Conservation (phyloP, 2,797 vertebrate species). For the Pseudocheirus occidentalis region DNA sequence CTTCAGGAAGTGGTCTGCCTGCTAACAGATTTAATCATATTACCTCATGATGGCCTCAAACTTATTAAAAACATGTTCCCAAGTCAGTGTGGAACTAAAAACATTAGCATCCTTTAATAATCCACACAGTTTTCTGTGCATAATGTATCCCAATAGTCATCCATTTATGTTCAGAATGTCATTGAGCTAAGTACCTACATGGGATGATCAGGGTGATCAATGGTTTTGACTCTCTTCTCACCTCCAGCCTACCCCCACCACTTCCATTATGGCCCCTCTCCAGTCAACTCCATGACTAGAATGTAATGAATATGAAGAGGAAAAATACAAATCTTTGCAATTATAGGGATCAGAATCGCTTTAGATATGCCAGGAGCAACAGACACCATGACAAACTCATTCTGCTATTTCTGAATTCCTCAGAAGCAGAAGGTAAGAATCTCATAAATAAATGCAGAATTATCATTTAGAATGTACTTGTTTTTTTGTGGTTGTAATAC, state of each 20-base stretch:
- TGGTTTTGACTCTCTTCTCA: slow-evolving; percentile 3
- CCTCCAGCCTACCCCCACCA: not conserved
- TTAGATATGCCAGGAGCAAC: slow-evolving; percentile 45
- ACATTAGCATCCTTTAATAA: slow-evolving; percentile 1
- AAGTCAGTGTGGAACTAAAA: slow-evolving; percentile 16
- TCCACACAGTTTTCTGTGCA: not conserved
- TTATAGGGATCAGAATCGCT: not conserved
- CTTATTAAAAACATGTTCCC: slow-evolving; percentile 18
- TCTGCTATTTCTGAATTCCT: not conserved
- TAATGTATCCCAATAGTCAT: not conserved
- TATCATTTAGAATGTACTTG: slow-evolving; percentile 23
- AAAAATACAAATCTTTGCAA: not conserved
- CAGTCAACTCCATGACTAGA: not conserved
- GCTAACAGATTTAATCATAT: slow-evolving; percentile 16
- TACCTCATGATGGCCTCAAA: not conserved
- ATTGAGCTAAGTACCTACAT: not conserved
- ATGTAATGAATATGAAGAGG: slow-evolving; percentile 3
- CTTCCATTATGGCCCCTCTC: not conserved
- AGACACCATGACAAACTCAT: not conserved
- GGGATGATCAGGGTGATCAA: not conserved
- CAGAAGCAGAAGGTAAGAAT: slow-evolving; percentile 1
- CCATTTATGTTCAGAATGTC: not conserved
- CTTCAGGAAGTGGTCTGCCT: slow-evolving; percentile 33
- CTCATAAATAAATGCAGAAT: slow-evolving; percentile 32
- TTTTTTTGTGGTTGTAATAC: slow-evolving; percentile 5